Percentiles rank a stretch among this genome's conserved stretches.
Evolutionary conservation across 2,888 invertebrate genomes (phyloP).

Genomic region (Hetaerina titia): DNA sequence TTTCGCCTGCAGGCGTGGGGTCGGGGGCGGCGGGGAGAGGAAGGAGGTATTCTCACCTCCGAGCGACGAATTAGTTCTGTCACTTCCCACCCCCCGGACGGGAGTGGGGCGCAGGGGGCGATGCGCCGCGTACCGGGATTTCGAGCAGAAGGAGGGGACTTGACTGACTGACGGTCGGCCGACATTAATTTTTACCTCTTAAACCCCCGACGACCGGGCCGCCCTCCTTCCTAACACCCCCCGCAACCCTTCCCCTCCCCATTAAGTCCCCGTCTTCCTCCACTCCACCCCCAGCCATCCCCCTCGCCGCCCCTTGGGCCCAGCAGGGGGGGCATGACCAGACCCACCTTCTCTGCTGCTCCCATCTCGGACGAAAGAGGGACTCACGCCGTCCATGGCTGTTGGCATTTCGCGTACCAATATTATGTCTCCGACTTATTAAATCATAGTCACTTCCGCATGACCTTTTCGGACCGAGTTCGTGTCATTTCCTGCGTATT

Average conservation of each 20-base stretch:
- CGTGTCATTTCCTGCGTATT: too few species aligned
- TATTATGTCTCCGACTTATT: too few species aligned
- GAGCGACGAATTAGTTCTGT: constrained; percentile 58
- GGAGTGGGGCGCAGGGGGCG: not conserved
- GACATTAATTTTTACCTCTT: not conserved
- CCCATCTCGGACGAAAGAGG: not conserved
- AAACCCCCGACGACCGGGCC: not conserved
- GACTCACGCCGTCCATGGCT: too few species aligned
- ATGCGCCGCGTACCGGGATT: not conserved
- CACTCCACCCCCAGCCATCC: not conserved
- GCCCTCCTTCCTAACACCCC: not conserved
- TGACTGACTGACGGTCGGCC: not conserved
- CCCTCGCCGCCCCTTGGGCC: not conserved
- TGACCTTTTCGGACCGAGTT: too few species aligned
- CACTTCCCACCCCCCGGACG: not conserved
- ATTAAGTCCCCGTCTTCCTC: not conserved
- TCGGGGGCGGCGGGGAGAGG: not conserved
- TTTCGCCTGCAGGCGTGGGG: not conserved
- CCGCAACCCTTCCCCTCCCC: not conserved
- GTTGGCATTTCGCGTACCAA: too few species aligned
- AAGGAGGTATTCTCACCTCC: constrained; percentile 39
- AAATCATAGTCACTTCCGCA: too few species aligned
- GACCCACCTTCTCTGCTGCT: not conserved
- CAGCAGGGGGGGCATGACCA: not conserved
- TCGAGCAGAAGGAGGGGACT: not conserved